Evolutionary conservation across 2,888 invertebrate genomes (phyloP), one percentile per base, ranked within the genome.

Genomic region (Tipula helvola): DNA sequence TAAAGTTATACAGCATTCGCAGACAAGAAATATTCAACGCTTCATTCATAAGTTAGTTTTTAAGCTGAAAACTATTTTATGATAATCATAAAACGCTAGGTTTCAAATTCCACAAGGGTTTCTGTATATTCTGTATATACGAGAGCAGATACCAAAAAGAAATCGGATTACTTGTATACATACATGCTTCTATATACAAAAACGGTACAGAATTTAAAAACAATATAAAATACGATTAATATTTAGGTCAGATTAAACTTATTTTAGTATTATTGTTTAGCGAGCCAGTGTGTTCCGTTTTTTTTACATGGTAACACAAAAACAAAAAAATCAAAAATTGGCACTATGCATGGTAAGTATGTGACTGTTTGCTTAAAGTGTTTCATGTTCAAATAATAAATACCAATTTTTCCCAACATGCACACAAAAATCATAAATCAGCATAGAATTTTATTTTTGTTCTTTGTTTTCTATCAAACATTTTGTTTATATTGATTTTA

Each of bases 301-400:
- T 28, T 71, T 28, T 28, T 28, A 71, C 28, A 71, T 71, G 8
- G 28, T 71, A 71, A 28, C 57, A 57, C 0, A 18, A 71, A 28
- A 0, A 28, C 1, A 1, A 10, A 28, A 71, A 28, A 71, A 39
- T 39, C 39, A 39, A 39, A 39, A 39, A 39, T 7, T 39, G 28
- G 12, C 71, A 57, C 52, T 57, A 57, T 57, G 16, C 52, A 71
- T 71, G 71, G 71, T 7, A 71, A 71, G 71, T 71, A 71, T 71
- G 71, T 71, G 71, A 71, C 28, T 71, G 71, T 71, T 71, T 71
- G 28, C 71, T 71, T 71, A 71, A 71, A 71, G 71, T 71, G 71
- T 71, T 71, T 71, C 71, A 71, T 71, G 71, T 71, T 71, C 71
- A 71, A 71, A 71, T 71, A 71, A 71, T 71, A 71, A 71, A 71